phyloP scores from a whole-genome alignment of 2,797 vertebrate genomes.

The Labeo calbasu region DNA sequence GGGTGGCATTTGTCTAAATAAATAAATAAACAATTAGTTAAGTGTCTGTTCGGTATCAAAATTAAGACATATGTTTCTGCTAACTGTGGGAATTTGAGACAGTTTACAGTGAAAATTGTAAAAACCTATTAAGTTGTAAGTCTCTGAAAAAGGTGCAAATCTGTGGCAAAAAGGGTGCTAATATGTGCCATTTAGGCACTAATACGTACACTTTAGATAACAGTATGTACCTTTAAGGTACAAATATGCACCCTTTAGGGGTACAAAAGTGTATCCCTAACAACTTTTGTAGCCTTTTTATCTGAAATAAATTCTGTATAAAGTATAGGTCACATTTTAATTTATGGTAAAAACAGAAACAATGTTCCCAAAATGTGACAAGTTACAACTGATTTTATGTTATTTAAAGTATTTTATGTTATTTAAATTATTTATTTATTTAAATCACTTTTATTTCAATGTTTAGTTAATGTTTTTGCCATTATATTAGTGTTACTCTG shows the following conservation, averaged over 20 bases:
- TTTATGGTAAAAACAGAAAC: not conserved
- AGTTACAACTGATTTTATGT: not conserved
- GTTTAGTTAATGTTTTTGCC: too few relatives aligned
- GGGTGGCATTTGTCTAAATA: conserved; percentile 13
- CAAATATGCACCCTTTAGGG: not conserved
- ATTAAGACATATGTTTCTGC: conserved; percentile 15
- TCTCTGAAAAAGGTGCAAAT: not conserved
- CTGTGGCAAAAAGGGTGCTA: not conserved
- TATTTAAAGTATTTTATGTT: not conserved
- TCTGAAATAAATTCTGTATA: too few relatives aligned
- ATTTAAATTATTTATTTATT: not conserved
- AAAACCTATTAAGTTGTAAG: not conserved
- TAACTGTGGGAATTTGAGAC: too few relatives aligned
- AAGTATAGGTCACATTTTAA: not conserved
- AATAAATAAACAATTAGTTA: conserved; percentile 1
- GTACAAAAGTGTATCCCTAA: not conserved
- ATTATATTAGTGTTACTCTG: not conserved
- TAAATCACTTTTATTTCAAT: too few relatives aligned
- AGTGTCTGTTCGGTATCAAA: not conserved
- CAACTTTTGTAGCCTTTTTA: not conserved
- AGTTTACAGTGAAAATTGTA: not conserved
- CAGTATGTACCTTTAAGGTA: not conserved
- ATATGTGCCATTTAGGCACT: not conserved
- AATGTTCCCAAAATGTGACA: not conserved
- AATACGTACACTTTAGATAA: not conserved